These are phyloP conservation scores for Semicossyphus pulcher DNA, from an alignment of 2,113 vertebrate species.

Conservation along the genomic window DNA sequence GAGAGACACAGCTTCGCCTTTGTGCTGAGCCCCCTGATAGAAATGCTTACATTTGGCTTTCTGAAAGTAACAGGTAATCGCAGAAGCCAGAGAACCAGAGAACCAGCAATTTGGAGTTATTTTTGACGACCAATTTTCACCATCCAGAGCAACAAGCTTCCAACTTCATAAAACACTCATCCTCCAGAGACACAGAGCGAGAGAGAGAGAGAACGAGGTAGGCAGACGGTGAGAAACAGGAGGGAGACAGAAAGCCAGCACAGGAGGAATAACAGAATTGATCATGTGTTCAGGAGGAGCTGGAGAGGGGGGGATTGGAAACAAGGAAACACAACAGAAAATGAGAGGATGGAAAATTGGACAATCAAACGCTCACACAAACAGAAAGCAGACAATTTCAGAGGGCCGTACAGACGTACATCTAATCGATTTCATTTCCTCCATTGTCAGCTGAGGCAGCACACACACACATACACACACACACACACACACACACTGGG, in stretches of 20 bases:
- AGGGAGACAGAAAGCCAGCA: constrained; percentile 12
- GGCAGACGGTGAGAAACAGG: constrained; percentile 21
- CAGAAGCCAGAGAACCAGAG: constrained; percentile 12
- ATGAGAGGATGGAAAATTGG: constrained; percentile 70
- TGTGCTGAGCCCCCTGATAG: neutral
- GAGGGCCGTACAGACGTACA: constrained; percentile 56
- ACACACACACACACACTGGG: constrained; percentile 29
- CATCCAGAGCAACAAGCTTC: constrained; percentile 63
- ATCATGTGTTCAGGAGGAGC: constrained; percentile 40
- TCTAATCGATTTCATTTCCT: constrained; percentile 77
- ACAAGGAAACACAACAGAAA: constrained; percentile 65
- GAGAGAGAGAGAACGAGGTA: constrained; percentile 28
- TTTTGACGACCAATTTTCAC: constrained; percentile 60
- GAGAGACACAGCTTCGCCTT: neutral
- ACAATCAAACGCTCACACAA: constrained; percentile 70
- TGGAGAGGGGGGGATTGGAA: constrained; percentile 11
- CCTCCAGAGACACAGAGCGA: constrained; percentile 48
- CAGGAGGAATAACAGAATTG: constrained; percentile 54
- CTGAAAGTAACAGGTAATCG: constrained; percentile 11
- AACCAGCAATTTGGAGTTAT: constrained; percentile 57
- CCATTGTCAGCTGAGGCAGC: constrained; percentile 51
- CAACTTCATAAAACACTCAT: constrained; percentile 65
- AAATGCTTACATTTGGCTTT: neutral
- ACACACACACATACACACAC: constrained; percentile 21
- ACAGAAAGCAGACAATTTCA: constrained; percentile 70